Base-by-base conservation (phyloP, 2,888 invertebrate genomes). In the Thera britannica region DNA sequence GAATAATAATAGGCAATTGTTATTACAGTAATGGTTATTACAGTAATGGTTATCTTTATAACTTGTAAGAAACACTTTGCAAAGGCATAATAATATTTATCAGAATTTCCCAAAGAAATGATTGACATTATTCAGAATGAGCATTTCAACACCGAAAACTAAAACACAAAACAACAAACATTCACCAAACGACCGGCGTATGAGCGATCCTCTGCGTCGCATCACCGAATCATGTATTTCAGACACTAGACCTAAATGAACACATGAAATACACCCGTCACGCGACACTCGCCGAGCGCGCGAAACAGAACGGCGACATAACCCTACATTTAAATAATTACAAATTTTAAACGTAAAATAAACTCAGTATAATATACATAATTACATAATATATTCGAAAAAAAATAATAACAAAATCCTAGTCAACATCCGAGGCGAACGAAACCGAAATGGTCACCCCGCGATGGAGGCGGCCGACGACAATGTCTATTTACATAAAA, bases 301-400 rank as follows among this genome's bases (percentile, higher is more conserved):
- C 85, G 78, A 83, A 74, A 79, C 83, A 79, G 77, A 84, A 79
- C 88, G 86, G 82, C 84, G 83, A 85, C 81, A 74, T 84, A 82
- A 83, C 83, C 79, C 88, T 90, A 88, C 83, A 75, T 77, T 90
- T 90, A 90, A 90, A 92, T 92, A 92, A 92, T 92, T 92, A 92
- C 92, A 92, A 85, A 82, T 87, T 89, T 88, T 91, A 90, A 90
- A 90, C 85, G 81, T 89, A 90, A 89, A 89, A 92, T 92, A 92
- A 93, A 93, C 90, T 93, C 90, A 90, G 79, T 89, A 23, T 23
- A 93, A 89, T 93, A 90, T 93, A 93, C 93, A 93, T 92, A 93
- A 92, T 92, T 93, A 93, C 92, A 93, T 90, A 87, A 91, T 90
- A 92, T 91, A 92, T 92, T 90, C 90, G 89, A 92, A 91, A 90